phyloP scores from a whole-genome alignment of 2,888 invertebrate genomes.

The Caenorhabditis uteleia region DNA sequence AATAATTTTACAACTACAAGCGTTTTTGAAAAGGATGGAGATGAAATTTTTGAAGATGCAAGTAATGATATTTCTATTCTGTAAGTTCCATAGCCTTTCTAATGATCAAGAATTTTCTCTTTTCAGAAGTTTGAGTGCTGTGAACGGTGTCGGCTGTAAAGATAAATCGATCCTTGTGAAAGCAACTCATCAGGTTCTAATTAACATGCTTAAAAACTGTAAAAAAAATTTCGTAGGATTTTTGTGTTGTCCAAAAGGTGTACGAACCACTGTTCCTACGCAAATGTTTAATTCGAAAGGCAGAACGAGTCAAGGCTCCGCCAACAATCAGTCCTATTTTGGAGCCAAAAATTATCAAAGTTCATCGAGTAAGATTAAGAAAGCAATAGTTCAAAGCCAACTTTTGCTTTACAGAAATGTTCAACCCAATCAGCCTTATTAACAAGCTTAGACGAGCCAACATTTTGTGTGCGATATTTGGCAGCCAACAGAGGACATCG shows the following conservation, averaged over 20 bases:
- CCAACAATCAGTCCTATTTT: conserved; percentile 9
- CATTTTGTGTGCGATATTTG: conserved; percentile 31
- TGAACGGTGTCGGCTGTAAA: too few species aligned
- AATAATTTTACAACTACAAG: too few species aligned
- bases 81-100: conserved; percentile 5
- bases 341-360: conserved; percentile 6
- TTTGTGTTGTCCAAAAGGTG: conserved; percentile 8
- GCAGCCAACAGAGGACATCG: conserved; percentile 6
- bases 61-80: conserved; percentile 32
- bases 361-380: not conserved
- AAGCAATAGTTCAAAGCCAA: not conserved
- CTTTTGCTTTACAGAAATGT: conserved; percentile 13
- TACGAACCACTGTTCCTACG: conserved; percentile 27
- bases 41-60: conserved; percentile 34
- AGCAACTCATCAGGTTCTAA: conserved; percentile 12
- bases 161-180: conserved; percentile 10
- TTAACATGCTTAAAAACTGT: too few species aligned
- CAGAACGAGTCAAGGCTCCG: conserved; percentile 12
- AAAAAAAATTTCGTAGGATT: too few species aligned
- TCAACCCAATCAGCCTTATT: conserved; percentile 19
- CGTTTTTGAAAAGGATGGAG: too few species aligned
- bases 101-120: not conserved
- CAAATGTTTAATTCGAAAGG: conserved; percentile 18
- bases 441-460: conserved; percentile 20
- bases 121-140: too few species aligned